Conservation (phyloP, 2,113 vertebrate genomes). For the Hippocampus guttulatus region DNA sequence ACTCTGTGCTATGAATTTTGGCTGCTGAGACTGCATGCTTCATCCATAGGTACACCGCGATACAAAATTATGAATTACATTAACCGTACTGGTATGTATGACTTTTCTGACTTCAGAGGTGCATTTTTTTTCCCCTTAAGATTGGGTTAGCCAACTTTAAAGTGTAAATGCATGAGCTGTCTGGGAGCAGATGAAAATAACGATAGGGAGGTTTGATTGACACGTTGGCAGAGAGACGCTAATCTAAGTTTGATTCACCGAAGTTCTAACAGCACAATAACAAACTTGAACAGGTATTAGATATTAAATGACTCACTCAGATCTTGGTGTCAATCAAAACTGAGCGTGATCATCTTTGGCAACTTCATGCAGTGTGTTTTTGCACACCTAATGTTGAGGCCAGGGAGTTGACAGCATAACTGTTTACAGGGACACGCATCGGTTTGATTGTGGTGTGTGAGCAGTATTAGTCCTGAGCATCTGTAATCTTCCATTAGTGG, state of each 20-base stretch:
- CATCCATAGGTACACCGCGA: too few species aligned
- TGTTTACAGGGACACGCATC: slow-evolving; percentile 16
- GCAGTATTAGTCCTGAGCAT: slow-evolving; percentile 49
- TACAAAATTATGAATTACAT: too few species aligned
- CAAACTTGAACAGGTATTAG: neutral
- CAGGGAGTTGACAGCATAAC: neutral
- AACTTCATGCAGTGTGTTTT: neutral
- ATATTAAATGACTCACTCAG: neutral
- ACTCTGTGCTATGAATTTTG: too few species aligned
- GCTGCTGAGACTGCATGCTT: too few species aligned
- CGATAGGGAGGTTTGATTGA: neutral
- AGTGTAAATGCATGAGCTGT: neutral
- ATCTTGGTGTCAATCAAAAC: neutral
- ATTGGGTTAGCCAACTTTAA: neutral
- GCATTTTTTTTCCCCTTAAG: neutral
- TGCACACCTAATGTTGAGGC: neutral
- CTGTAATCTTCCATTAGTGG: slow-evolving; percentile 62
- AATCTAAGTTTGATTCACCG: neutral
- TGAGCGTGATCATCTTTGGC: neutral
- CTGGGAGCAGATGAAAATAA: neutral
- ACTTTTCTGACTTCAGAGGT: too few species aligned
- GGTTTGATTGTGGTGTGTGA: slow-evolving; percentile 51
- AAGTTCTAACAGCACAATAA: neutral
- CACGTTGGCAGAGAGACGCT: neutral
- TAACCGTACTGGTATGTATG: too few species aligned